Percentiles rank a stretch among this genome's conserved stretches.
phyloP scores from a whole-genome alignment of 2,888 invertebrate genomes.

The Drosophila sordidula region DNA sequence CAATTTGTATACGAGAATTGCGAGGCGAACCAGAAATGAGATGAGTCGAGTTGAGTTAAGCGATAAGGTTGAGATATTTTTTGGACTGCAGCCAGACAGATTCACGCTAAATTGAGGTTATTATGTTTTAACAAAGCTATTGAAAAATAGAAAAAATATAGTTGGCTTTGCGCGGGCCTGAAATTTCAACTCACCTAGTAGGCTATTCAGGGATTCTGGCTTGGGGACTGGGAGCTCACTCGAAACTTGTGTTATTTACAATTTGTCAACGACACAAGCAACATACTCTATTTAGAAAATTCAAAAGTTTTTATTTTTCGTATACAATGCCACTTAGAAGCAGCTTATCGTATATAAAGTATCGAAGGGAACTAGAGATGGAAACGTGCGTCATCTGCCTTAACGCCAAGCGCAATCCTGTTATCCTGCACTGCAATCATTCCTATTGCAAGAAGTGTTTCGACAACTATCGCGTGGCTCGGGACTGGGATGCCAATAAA shows the following conservation, averaged over 20 bases:
- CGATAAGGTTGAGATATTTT: slow-evolving; percentile 26
- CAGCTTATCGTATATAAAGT: background rate
- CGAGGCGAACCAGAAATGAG: slow-evolving; percentile 27
- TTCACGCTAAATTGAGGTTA: slow-evolving; percentile 38
- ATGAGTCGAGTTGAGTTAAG: slow-evolving; percentile 15
- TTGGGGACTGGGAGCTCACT: no score
- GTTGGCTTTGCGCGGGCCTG: background rate
- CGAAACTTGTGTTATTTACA: background rate
- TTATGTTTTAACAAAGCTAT: slow-evolving; percentile 18
- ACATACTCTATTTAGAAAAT: background rate
- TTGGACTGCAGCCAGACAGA: slow-evolving; percentile 35
- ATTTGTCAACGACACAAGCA: no score
- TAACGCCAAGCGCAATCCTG: background rate
- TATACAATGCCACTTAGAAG: background rate
- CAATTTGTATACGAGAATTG: slow-evolving; percentile 53
- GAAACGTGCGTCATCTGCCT: slow-evolving; percentile 3
- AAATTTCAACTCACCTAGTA: no score
- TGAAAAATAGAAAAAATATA: background rate
- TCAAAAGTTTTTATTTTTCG: background rate
- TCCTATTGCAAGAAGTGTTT: background rate
- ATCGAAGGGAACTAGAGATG: background rate
- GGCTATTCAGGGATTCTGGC: no score
- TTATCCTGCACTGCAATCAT: background rate
- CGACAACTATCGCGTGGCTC: background rate
- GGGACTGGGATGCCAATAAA: background rate